Base-by-base conservation (phyloP, 2,797 vertebrate species). In the Bradypus variegatus region DNA sequence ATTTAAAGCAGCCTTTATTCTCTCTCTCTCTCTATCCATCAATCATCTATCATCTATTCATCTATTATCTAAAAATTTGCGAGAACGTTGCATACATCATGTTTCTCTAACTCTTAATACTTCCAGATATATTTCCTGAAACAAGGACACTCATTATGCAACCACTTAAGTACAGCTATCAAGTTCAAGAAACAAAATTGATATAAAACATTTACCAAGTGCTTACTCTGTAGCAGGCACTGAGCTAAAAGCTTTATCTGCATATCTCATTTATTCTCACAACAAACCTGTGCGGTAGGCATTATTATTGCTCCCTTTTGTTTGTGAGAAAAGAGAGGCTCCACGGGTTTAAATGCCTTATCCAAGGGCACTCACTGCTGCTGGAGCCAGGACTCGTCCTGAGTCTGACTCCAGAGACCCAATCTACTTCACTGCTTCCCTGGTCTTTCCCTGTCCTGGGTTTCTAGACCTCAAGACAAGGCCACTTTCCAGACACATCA, bases 221-320 rank as follows among this genome's bases (percentile, higher is more conserved):
- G 2, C 11, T 3, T 0, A 7, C 14, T 3, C 0, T 14, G 38
- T 11, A n/a, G 36, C n/a, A 0, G 38, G 41, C 67, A 25, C 78
- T 0, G 41, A 29, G 65, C 36, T 27, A 5, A 72, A 33, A 13
- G 16, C 78, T 58, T 10, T 18, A 1, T n/a, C 27, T 9, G n/a
- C 15, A 0, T 6, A 8, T 53, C 4, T 4, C 33, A 0, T 4
- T 3, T 12, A 18, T 18, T 2, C 45, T 75, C 67, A 6, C 16
- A 16, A 79, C 78, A 25, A 3, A 9, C 48, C 83, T 3, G 0
- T 1, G 25, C 14, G 58, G 41, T 13, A 4, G 50, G 48, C 27
- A 16, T 38, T 0, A 3, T 41, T 19, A 13, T 9, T 12, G 2
- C 9, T 55, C 25, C 5, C 4, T 3, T 29, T 73, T 2, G 4